Evolutionary conservation across 2,113 vertebrate species (phyloP).

Genomic region (Entelurus aequoreus): DNA sequence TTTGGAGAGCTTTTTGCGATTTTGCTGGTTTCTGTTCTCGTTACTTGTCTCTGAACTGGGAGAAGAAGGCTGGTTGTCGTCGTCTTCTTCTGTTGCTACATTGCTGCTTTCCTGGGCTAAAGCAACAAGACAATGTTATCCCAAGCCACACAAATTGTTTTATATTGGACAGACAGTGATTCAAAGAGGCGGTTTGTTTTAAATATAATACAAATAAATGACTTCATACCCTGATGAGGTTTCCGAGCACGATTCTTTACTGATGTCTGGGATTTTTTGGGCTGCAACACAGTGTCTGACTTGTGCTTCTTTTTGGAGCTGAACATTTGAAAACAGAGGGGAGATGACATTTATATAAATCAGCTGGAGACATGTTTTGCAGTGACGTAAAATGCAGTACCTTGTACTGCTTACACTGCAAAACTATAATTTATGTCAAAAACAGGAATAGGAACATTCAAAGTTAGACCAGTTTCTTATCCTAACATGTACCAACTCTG

Average conservation of each 20-base stretch:
- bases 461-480: too few relatives aligned
- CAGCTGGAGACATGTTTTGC: background rate
- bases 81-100: slow-evolving; percentile 71
- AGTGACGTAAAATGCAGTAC: background rate
- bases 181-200: background rate
- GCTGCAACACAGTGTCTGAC: slow-evolving; percentile 80
- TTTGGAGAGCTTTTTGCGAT: slow-evolving; percentile 75
- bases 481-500: too few relatives aligned
- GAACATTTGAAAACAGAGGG: slow-evolving; percentile 31
- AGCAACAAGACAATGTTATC: slow-evolving; percentile 3
- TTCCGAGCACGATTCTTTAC: slow-evolving; percentile 77
- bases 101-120: slow-evolving; percentile 77
- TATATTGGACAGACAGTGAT: background rate
- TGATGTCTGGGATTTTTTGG: slow-evolving; percentile 79
- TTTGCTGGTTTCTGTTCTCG: slow-evolving; percentile 63
- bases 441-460: too few relatives aligned
- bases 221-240: slow-evolving; percentile 75
- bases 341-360: background rate
- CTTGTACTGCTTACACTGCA: background rate
- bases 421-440: background rate
- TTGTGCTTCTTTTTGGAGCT: slow-evolving; percentile 91
- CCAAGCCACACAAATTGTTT: background rate
- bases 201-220: background rate
- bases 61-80: slow-evolving; percentile 74
- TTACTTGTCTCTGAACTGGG: slow-evolving; percentile 74